Evolutionary conservation across 2,113 vertebrate genomes (phyloP).

Genomic region (Ceyx margarethae): DNA sequence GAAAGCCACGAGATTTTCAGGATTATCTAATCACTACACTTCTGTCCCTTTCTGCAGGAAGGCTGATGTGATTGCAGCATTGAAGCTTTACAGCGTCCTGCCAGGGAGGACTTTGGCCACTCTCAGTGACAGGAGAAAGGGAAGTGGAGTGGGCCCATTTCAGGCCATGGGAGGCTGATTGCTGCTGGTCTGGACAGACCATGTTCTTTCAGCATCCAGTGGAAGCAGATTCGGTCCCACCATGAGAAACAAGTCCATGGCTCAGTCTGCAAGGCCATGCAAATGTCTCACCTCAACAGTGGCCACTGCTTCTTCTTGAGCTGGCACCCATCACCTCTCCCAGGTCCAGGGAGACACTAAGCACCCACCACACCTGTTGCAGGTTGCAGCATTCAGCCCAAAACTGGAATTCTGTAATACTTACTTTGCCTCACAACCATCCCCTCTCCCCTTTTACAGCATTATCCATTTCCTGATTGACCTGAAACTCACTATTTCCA

Average conservation of each 20-base stretch:
- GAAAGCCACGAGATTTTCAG: not conserved
- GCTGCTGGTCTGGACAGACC: not conserved
- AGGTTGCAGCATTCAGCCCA: not conserved
- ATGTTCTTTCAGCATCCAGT: not conserved
- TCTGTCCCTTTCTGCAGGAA: not conserved
- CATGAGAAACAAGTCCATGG: not conserved
- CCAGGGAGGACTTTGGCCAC: not conserved
- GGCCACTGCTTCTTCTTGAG: not conserved
- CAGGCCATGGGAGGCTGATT: conserved; percentile 51
- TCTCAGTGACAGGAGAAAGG: not conserved
- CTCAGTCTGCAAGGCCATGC: not conserved
- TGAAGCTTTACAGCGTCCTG: not conserved
- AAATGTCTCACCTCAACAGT: not conserved
- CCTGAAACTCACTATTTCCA: not conserved
- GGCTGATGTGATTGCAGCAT: conserved; percentile 51
- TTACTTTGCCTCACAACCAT: not conserved
- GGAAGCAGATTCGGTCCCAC: fast-evolving
- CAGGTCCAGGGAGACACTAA: not conserved
- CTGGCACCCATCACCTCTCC: not conserved
- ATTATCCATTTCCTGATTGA: not conserved
- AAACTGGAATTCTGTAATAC: not conserved
- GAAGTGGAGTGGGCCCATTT: not conserved
- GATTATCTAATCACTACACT: not conserved
- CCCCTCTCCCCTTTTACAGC: not conserved
- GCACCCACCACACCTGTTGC: not conserved